A percentile compares a stretch with the other conserved stretches of the same genome.
These are phyloP conservation scores for Tridacna gigas DNA, from an alignment of 2,888 invertebrate species.

Conservation along the genomic window DNA sequence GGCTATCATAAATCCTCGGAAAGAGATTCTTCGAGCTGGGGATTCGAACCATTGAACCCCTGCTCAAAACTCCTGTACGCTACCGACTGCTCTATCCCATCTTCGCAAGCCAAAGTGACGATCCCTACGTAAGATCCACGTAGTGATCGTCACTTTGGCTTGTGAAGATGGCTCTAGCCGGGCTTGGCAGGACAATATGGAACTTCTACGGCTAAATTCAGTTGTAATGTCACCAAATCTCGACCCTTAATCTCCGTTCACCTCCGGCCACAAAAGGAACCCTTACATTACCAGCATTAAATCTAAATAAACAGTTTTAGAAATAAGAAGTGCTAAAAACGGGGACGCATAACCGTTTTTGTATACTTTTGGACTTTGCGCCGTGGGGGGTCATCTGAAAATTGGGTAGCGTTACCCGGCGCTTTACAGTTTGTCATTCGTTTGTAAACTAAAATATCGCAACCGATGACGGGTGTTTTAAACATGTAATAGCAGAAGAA, in stretches of 20 bases:
- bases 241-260: neutral
- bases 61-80: too few relatives aligned
- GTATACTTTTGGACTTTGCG: slow-evolving; percentile 17
- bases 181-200: neutral
- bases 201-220: neutral
- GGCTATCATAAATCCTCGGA: too few relatives aligned
- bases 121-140: neutral
- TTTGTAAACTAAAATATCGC: neutral
- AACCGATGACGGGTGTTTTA: neutral
- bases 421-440: neutral
- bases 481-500: too few relatives aligned
- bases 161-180: neutral
- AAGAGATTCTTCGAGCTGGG: too few relatives aligned
- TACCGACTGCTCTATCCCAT: too few relatives aligned
- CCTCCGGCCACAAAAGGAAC: neutral
- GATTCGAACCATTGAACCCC: too few relatives aligned
- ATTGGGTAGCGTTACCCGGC: neutral
- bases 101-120: too few relatives aligned
- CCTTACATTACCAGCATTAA: neutral
- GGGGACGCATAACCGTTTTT: slow-evolving; percentile 5
- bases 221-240: neutral
- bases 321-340: slow-evolving; percentile 20
- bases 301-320: slow-evolving; percentile 17
- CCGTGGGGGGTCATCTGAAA: neutral
- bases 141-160: neutral